Base-by-base conservation (phyloP, 2,888 invertebrate genomes). In the Pandemis heparana region DNA sequence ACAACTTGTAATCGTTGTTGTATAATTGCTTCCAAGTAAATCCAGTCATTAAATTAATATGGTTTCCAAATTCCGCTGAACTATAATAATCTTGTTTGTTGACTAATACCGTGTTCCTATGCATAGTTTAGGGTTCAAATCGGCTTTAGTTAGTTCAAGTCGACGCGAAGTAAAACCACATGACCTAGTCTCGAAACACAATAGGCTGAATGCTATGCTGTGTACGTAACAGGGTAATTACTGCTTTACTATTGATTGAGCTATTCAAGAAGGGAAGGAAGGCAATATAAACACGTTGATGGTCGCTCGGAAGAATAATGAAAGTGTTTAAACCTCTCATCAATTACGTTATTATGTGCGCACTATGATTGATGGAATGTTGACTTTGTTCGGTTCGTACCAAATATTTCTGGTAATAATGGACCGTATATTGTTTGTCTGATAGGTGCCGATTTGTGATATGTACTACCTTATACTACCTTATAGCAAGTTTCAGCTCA, bases 151-250 rank as follows among this genome's bases (percentile, higher is more conserved):
- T 39, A 41, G 60, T 69, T 64, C 59, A 46, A 48, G 56, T 67
- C 66, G n/a, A 9, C 43, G 38, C 46, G 39, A 59, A 66, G 39
- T 70, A 43, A 70, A 73, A 67, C 43, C 67, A 39, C 18, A 10
- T 69, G 73, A 68, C 73, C 73, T 69, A 73, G 68, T 64, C 62
- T 72, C 38, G 56, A 72, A 67, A 68, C 59, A 60, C 68, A 68
- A 69, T 64, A 59, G 63, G 23, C 53, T 63, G 53, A 51, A 62
- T 43, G 60, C 70, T 64, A 23, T 62, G 51, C 32, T 51, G n/a
- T 46, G 18, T 10, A 43, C 68, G 56, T 68, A 73, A 56, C 73
- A 63, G 63, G 68, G 68, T 68, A 72, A 72, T 68, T 72, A 68
- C 62, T n/a, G 56, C 56, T 56, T 70, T 68, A 32, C 61, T 72